Conservation (phyloP, 2,113 vertebrate species). For the Campylomormyrus tamandua region DNA sequence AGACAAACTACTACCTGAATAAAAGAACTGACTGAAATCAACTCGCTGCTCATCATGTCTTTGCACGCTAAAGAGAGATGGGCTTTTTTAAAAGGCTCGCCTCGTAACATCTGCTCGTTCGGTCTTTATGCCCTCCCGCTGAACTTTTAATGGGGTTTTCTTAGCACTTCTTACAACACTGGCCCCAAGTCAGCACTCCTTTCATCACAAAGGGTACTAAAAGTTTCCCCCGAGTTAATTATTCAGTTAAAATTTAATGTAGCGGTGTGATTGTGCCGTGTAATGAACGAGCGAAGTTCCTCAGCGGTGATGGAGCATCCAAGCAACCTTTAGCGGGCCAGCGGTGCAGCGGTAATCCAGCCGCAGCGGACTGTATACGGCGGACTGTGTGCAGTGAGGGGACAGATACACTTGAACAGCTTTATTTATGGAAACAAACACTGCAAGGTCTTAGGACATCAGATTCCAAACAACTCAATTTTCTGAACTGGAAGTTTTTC, state of each 20-base stretch:
- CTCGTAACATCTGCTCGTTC: slow-evolving; percentile 2
- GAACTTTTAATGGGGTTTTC: not conserved
- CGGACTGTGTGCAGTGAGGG: not conserved
- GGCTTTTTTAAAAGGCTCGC: not conserved
- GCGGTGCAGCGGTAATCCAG: not conserved
- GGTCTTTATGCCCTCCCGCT: not conserved
- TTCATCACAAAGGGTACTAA: slow-evolving; percentile 35
- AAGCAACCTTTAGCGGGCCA: not conserved
- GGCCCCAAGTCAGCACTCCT: slow-evolving; percentile 31
- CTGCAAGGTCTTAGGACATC: not conserved
- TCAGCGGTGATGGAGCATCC: not conserved
- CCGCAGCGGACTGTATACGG: not conserved
- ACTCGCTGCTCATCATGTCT: not conserved
- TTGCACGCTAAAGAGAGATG: not conserved
- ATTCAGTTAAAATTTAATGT: slow-evolving; percentile 38
- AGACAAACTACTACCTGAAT: slow-evolving; percentile 57
- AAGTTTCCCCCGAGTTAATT: slow-evolving; percentile 36
- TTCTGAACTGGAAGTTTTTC: not conserved
- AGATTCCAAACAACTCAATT: not conserved
- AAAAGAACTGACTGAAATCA: slow-evolving; percentile 46
- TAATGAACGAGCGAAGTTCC: slow-evolving; percentile 13
- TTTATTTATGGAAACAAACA: not conserved
- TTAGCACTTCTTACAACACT: slow-evolving; percentile 2
- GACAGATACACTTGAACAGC: not conserved
- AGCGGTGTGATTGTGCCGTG: slow-evolving; percentile 20